Base-by-base conservation (phyloP, 2,888 invertebrate species). In the Mimumesa dahlbomi region DNA sequence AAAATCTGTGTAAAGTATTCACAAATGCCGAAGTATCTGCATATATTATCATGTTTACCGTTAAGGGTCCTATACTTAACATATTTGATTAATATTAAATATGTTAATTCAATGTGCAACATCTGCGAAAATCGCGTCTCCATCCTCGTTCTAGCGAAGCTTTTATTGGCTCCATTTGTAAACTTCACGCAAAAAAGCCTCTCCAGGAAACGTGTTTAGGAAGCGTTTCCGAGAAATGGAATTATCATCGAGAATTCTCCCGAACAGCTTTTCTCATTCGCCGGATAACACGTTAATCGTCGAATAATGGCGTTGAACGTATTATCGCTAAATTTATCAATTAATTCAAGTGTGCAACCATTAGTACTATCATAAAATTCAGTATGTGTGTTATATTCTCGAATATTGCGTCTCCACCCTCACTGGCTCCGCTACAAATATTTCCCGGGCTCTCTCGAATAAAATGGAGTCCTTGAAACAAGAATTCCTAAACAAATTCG, bases 291-390 rank as follows among this genome's bases (percentile, higher is more conserved):
- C 13, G 18, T 52, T 45, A 18, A 67, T 56, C 56, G 38, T 13
- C 1, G n/a, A n/a, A n/a, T n/a, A 2, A n/a, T 19, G 9, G 16
- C 6, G 59, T 52, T 46, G 18, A 65, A 59, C 2, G 9, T 0
- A 18, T 61, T 45, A 53, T 19, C 29, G 25, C 25, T 50, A 21
- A 49, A 66, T 68, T 52, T 46, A 46, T 48, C 46, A 46, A 45
- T 68, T 67, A 58, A 53, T 58, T 52, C 42, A n/a, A n/a, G n/a
- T n/a, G n/a, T n/a, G n/a, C 67, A 67, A 57, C 46, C 67, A 52
- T 48, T 52, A 66, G 52, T 52, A 67, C 67, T 68, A 66, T 19
- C 49, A 18, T 68, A 58, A 67, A 68, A 58, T 57, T 68, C 67
- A 67, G n/a, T n/a, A n/a, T n/a, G 40, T 68, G 67, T 68, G 67